These are phyloP conservation scores for Casuarius casuarius DNA, from an alignment of 2,113 vertebrate species.

Conservation along the genomic window DNA sequence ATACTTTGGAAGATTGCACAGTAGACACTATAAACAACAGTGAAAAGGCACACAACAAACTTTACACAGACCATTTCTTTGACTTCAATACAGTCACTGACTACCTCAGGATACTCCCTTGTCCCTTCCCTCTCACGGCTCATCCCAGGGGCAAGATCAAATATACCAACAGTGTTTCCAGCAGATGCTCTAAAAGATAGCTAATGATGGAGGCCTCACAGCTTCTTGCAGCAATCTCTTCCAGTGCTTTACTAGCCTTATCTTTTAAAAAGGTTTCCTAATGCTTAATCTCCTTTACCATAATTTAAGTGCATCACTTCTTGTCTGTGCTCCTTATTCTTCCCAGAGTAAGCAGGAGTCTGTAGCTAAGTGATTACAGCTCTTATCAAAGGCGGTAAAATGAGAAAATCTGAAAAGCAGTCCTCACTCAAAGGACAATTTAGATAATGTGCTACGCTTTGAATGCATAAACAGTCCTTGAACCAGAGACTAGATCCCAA, in stretches of 20 bases:
- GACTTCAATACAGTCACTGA: too few species aligned
- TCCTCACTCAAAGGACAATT: background rate
- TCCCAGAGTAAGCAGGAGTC: background rate
- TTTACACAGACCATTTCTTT: background rate
- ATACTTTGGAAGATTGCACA: background rate
- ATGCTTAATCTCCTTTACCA: background rate
- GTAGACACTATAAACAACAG: background rate
- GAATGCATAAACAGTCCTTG: background rate
- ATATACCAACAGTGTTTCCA: background rate
- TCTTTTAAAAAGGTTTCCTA: background rate
- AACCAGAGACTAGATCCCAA: background rate
- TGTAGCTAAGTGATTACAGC: background rate
- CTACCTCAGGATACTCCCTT: background rate
- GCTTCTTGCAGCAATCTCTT: background rate
- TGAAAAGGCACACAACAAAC: background rate
- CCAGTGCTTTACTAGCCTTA: background rate
- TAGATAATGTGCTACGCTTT: background rate
- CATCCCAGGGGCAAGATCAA: background rate
- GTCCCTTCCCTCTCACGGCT: background rate
- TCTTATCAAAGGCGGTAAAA: background rate
- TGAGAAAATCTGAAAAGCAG: background rate
- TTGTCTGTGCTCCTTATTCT: background rate
- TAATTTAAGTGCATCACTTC: background rate
- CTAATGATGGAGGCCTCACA: background rate
- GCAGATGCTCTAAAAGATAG: background rate